Conservation (phyloP, 2,113 vertebrate genomes). For the Ploceus nigricollis region DNA sequence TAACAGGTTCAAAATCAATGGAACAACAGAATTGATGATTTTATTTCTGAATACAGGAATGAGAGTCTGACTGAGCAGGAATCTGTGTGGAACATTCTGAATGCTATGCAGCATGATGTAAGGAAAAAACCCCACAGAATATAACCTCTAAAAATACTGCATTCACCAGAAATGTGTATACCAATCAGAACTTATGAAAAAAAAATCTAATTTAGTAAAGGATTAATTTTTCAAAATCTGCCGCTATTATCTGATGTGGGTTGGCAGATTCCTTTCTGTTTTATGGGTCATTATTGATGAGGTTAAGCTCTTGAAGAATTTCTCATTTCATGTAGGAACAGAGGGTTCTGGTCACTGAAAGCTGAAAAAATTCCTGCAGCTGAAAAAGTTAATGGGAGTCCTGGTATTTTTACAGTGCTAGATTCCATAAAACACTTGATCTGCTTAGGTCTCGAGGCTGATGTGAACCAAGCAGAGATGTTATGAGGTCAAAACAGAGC, state of each 20-base stretch:
- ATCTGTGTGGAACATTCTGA: slow-evolving; percentile 13
- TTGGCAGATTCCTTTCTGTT: neutral
- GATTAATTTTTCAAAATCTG: neutral
- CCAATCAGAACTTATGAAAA: neutral
- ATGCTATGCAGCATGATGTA: slow-evolving; percentile 28
- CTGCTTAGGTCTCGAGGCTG: neutral
- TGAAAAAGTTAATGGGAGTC: neutral
- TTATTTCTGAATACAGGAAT: slow-evolving; percentile 47
- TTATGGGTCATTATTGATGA: neutral
- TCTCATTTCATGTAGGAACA: neutral
- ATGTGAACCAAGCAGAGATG: neutral
- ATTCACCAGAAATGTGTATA: neutral
- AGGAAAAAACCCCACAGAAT: neutral
- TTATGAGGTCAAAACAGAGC: neutral
- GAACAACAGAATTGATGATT: slow-evolving; percentile 21
- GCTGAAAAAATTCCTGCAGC: neutral
- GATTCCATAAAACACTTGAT: neutral
- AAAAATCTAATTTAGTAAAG: neutral
- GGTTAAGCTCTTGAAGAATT: neutral
- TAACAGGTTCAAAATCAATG: slow-evolving; percentile 18
- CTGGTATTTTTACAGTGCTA: neutral
- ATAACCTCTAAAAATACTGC: neutral
- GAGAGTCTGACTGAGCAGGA: slow-evolving; percentile 14
- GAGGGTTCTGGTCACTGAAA: neutral
- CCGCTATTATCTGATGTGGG: neutral